Conservation (phyloP, 1,140 invertebrate genomes). For the Penaeus chinensis region DNA sequence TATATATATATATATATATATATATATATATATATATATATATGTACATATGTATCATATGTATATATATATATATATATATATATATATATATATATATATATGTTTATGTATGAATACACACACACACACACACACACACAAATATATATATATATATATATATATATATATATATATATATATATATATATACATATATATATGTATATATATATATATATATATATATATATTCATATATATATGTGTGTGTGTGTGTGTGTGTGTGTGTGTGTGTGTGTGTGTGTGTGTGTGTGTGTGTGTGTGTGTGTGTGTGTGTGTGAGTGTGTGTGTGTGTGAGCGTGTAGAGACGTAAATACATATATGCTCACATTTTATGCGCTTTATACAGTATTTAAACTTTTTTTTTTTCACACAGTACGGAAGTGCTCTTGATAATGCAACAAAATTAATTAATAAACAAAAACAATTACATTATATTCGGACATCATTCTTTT, state of each 20-base stretch:
- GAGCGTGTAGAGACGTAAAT: not conserved
- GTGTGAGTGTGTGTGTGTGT: constrained; percentile 9
- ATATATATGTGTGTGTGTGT: not conserved
- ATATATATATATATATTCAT: constrained; percentile 14
- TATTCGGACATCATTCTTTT: no score
- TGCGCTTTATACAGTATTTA: no score
- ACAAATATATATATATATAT: not conserved
- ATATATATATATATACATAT: constrained; percentile 12
- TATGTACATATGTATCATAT: not conserved
- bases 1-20: constrained; percentile 24
- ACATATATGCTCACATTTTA: not conserved
- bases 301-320: constrained; percentile 12
- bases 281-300: constrained; percentile 8
- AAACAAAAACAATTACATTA: no score
- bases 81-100: not conserved
- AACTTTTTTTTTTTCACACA: no score
- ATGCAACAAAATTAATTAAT: no score
- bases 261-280: not conserved
- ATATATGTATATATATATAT: constrained; percentile 18
- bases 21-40: constrained; percentile 15
- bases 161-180: constrained; percentile 22
- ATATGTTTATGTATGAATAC: not conserved
- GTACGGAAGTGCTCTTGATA: no score
- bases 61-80: not conserved
- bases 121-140: not conserved